A percentile compares a stretch with the other conserved stretches of the same genome.
Conservation (phyloP, 1,140 invertebrate genomes). For the Drosophila nikananu region DNA sequence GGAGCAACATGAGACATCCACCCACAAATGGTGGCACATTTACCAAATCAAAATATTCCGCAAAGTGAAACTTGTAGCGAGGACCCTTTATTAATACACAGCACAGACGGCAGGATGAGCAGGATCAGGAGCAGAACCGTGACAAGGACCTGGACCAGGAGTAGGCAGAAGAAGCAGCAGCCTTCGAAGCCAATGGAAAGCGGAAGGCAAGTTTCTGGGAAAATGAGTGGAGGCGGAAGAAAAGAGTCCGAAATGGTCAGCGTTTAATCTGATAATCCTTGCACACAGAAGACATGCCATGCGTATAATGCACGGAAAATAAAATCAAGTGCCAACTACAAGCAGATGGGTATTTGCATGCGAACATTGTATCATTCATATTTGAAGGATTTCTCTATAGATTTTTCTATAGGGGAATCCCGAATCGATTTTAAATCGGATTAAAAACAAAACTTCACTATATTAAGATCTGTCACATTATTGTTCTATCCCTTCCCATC, state of each 20-base stretch:
- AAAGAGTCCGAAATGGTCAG: constrained; percentile 21
- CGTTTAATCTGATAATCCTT: constrained; percentile 28
- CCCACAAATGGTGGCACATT: background rate
- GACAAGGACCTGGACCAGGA: background rate
- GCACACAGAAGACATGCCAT: constrained; percentile 7
- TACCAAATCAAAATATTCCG: constrained; percentile 15
- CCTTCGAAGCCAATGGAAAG: constrained; percentile 7
- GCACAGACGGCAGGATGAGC: background rate
- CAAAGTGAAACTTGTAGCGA: constrained; percentile 23
- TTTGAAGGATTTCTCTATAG: too few species aligned
- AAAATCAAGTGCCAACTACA: background rate
- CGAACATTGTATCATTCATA: background rate
- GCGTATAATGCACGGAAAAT: constrained; percentile 3
- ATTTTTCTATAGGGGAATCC: too few species aligned
- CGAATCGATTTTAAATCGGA: too few species aligned
- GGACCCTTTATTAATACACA: constrained; percentile 13
- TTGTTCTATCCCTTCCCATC: too few species aligned
- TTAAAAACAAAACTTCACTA: too few species aligned
- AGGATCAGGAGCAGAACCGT: background rate
- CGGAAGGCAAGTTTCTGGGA: background rate
- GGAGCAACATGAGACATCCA: background rate
- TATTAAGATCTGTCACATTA: too few species aligned
- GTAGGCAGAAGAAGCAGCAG: background rate
- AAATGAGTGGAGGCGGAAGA: background rate
- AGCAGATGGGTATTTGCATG: background rate